Evolutionary conservation across 2,797 vertebrate genomes (phyloP).

Genomic region (Crax fasciolata): DNA sequence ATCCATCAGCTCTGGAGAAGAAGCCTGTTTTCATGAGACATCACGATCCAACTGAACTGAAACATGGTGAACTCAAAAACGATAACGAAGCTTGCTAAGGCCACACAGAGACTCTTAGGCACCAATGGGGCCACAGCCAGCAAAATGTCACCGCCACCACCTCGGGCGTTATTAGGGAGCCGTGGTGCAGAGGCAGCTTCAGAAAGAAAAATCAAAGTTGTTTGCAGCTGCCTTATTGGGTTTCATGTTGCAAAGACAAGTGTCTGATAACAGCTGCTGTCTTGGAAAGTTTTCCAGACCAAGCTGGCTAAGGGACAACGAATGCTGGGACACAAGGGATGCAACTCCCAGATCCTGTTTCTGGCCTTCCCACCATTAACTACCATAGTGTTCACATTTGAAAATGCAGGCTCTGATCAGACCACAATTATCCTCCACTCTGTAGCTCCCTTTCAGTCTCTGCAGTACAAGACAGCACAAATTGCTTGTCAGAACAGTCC

Average conservation of each 20-base stretch:
- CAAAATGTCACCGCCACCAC: background rate
- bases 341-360: conserved; percentile 9
- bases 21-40: conserved; percentile 18
- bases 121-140: background rate
- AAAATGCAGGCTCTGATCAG: background rate
- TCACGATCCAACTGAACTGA: background rate
- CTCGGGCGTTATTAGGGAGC: background rate
- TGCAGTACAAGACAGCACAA: background rate
- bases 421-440: background rate
- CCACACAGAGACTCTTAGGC: background rate
- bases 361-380: background rate
- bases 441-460: background rate
- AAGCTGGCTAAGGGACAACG: background rate
- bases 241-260: background rate
- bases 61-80: background rate
- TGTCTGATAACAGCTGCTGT: background rate
- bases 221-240: conserved; percentile 4
- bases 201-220: background rate
- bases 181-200: background rate
- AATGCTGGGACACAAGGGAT: background rate
- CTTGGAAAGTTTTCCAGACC: conserved; percentile 6
- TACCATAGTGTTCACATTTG: background rate
- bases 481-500: background rate
- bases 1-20: background rate
- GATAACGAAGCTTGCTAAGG: background rate